Percentiles rank a stretch among this genome's conserved stretches.
Conservation (phyloP, 1,140 invertebrate species). For the Trichonephila clavipes region DNA sequence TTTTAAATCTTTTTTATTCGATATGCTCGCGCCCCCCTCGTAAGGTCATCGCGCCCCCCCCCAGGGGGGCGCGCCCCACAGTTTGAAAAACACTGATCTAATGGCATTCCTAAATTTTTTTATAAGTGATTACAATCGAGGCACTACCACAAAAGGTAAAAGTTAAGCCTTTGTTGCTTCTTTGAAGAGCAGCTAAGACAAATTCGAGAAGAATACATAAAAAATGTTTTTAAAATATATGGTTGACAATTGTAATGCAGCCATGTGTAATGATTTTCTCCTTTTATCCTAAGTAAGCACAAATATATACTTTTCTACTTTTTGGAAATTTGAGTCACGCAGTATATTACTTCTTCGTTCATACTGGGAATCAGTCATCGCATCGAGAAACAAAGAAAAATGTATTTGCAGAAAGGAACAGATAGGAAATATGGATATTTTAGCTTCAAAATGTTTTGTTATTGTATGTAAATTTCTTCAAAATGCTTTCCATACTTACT, state of each 20-base stretch:
- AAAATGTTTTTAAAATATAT: conserved; percentile 24
- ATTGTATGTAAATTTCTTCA: too few relatives aligned
- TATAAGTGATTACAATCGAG: too few relatives aligned
- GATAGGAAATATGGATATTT: not conserved
- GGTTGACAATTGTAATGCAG: conserved; percentile 48
- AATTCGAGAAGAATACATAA: not conserved
- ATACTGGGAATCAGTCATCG: not conserved
- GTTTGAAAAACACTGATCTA: too few relatives aligned
- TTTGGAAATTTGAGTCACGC: not conserved
- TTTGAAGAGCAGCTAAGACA: not conserved
- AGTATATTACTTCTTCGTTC: not conserved
- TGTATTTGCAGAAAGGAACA: not conserved
- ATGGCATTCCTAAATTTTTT: too few relatives aligned
- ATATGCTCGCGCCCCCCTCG: too few relatives aligned
- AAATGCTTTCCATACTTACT: too few relatives aligned
- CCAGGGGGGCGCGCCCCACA: too few relatives aligned
- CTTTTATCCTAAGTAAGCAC: too few relatives aligned
- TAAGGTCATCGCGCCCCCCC: too few relatives aligned
- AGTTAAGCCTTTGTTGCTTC: not conserved
- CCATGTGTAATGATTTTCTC: conserved; percentile 45
- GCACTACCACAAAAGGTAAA: not conserved
- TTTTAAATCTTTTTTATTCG: too few relatives aligned
- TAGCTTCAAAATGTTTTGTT: not conserved
- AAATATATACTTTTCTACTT: not conserved
- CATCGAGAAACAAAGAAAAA: not conserved